phyloP scores from a whole-genome alignment of 2,113 vertebrate genomes.

The Chelonoidis abingdonii region DNA sequence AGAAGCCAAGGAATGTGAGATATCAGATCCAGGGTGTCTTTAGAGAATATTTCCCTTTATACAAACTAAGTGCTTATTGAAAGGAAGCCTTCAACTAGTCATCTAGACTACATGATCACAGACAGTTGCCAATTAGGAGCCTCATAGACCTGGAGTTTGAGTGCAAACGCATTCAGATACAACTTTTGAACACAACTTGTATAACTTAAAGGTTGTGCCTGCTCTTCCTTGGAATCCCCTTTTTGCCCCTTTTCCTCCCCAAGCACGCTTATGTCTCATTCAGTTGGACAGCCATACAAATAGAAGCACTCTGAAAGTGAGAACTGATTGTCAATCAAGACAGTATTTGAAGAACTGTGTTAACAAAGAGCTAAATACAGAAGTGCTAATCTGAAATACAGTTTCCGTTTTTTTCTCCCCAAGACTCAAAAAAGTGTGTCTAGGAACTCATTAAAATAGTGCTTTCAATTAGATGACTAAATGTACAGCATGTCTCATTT shows the following conservation, averaged over 20 bases:
- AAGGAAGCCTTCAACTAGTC: neutral
- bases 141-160: neutral
- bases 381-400: neutral
- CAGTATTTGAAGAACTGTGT: neutral
- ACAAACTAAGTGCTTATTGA: neutral
- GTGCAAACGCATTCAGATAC: neutral
- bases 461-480: neutral
- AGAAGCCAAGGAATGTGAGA: neutral
- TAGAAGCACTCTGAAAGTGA: neutral
- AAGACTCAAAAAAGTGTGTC: neutral
- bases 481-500: neutral
- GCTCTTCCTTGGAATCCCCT: neutral
- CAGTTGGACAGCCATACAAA: neutral
- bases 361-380: neutral
- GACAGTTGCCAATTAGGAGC: neutral
- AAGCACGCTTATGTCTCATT: neutral
- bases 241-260: neutral
- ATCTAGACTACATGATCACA: neutral
- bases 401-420: neutral
- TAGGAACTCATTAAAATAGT: neutral
- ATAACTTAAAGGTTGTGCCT: neutral
- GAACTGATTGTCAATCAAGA: neutral
- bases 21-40: neutral
- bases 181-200: neutral
- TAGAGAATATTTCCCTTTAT: neutral